A percentile compares a stretch with the other conserved stretches of the same genome.
Conservation (phyloP, 37 sponge, comb jelly and placozoan species). For the Halichondria panicea region DNA sequence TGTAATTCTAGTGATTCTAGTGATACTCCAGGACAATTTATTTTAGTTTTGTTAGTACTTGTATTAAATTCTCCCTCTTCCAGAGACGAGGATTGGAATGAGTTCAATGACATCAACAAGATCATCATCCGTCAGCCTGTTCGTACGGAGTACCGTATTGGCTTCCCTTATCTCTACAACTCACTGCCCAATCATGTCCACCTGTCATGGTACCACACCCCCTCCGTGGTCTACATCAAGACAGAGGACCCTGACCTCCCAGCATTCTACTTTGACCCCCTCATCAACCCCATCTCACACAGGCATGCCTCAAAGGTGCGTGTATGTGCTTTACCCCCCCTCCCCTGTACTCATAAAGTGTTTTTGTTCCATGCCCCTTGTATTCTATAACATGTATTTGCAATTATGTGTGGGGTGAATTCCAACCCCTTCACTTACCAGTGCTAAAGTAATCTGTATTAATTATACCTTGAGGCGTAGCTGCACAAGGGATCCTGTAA, state of each 20-base stretch:
- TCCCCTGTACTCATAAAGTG: too few species aligned
- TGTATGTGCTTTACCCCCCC: too few species aligned
- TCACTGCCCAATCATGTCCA: slow-evolving; percentile 96
- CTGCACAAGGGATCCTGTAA: too few species aligned
- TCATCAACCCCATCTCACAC: slow-evolving; percentile 97
- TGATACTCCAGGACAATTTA: not conserved
- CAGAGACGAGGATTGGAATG: slow-evolving; percentile 99
- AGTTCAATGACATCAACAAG: slow-evolving; percentile 99
- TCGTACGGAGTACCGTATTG: slow-evolving; percentile 97
- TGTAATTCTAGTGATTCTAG: not conserved
- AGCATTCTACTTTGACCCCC: slow-evolving; percentile 99
- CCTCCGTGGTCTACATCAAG: slow-evolving; percentile 98
- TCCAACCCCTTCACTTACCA: too few species aligned
- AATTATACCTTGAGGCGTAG: too few species aligned
- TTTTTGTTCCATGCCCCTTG: too few species aligned
- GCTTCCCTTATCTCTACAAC: slow-evolving; percentile 99
- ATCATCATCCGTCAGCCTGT: slow-evolving; percentile 98
- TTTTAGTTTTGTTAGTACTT: not conserved
- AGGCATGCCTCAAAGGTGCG: slow-evolving; percentile 75
- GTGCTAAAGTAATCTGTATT: too few species aligned
- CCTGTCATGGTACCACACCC: slow-evolving; percentile 98
- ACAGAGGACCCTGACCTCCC: slow-evolving; percentile 99
- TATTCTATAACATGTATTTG: too few species aligned
- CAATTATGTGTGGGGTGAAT: too few species aligned
- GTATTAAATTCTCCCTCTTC: not conserved